These are phyloP conservation scores for Hyposmocoma kahamanoa DNA, from an alignment of 1,140 invertebrate species.

Conservation along the genomic window DNA sequence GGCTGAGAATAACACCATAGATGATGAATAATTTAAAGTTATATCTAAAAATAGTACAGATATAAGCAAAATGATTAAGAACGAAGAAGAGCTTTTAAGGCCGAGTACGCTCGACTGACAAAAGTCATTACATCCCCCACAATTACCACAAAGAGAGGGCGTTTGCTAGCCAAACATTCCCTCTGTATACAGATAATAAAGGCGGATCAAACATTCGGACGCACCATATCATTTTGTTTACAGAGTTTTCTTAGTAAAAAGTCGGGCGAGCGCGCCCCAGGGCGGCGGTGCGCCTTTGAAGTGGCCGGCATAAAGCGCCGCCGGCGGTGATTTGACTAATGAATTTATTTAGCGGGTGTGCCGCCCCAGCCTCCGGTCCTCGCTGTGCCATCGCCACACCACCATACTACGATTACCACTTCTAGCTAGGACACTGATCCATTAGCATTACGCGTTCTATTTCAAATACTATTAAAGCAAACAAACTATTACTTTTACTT, in stretches of 20 bases:
- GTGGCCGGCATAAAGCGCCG: slow-evolving; percentile 72
- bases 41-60: too few relatives aligned
- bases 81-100: slow-evolving; percentile 21
- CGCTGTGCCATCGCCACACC: background rate
- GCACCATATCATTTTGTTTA: slow-evolving; percentile 71
- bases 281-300: slow-evolving; percentile 56
- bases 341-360: slow-evolving; percentile 73
- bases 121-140: slow-evolving; percentile 37
- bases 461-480: background rate
- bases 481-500: background rate
- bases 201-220: slow-evolving; percentile 69
- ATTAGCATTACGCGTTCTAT: background rate
- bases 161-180: slow-evolving; percentile 56
- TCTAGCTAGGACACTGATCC: background rate
- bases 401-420: background rate
- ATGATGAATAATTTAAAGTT: too few relatives aligned
- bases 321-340: slow-evolving; percentile 75
- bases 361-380: slow-evolving; percentile 34
- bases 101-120: slow-evolving; percentile 23
- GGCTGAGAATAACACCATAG: too few relatives aligned
- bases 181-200: slow-evolving; percentile 66
- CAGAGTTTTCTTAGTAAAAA: slow-evolving; percentile 71
- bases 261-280: slow-evolving; percentile 56
- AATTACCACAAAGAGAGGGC: slow-evolving; percentile 47
- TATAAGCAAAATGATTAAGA: background rate